These are phyloP conservation scores for Sebastes nivosus DNA, from an alignment of 2,797 vertebrate genomes.

Conservation along the genomic window DNA sequence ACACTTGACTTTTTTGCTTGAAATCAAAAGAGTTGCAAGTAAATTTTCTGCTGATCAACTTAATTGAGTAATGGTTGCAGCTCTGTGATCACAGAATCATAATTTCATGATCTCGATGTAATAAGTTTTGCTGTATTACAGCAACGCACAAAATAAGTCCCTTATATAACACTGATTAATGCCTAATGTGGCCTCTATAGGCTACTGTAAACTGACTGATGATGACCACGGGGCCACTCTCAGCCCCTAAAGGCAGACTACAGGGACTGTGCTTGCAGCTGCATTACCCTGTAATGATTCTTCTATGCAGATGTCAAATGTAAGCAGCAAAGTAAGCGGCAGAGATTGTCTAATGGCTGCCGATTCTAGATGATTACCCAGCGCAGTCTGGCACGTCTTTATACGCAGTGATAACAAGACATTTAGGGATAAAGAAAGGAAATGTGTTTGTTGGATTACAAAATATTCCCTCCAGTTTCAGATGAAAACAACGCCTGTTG, in stretches of 20 bases:
- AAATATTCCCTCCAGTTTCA: not conserved
- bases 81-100: not conserved
- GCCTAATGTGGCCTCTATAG: not conserved
- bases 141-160: not conserved
- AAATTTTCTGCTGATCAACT: not conserved
- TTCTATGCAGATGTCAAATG: conserved; percentile 1
- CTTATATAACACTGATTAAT: not conserved
- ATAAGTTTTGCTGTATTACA: not conserved
- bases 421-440: not conserved
- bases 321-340: not conserved
- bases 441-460: not conserved
- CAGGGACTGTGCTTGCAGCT: not conserved
- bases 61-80: not conserved
- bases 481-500: not conserved
- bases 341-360: not conserved
- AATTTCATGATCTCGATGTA: not conserved
- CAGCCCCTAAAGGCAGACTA: not conserved
- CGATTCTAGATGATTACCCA: not conserved
- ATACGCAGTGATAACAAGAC: not conserved
- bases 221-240: not conserved
- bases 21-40: not conserved
- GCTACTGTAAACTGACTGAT: not conserved
- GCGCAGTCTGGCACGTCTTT: not conserved
- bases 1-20: not conserved
- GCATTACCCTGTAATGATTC: not conserved